Conservation (phyloP, 2,888 invertebrate genomes). For the Azorinus chamasolen region DNA sequence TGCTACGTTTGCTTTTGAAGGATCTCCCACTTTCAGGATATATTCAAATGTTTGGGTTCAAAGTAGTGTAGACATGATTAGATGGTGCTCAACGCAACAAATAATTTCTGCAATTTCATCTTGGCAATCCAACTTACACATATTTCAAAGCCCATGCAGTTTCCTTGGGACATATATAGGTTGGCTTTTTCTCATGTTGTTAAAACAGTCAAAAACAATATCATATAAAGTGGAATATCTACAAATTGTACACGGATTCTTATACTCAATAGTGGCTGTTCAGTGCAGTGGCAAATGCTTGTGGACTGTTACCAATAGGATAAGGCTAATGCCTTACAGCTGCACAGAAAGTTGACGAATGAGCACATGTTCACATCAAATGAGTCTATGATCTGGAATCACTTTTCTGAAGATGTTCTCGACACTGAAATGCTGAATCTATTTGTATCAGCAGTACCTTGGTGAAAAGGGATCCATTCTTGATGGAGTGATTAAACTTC, state of each 20-base stretch:
- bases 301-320: conserved; percentile 24
- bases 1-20: no score
- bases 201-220: no score
- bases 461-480: not conserved
- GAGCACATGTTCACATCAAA: conserved; percentile 19
- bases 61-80: conserved; percentile 13
- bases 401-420: conserved; percentile 13
- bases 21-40: no score
- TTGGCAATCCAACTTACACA: not conserved
- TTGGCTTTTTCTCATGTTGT: no score
- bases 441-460: not conserved
- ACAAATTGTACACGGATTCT: no score
- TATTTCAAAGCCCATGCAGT: no score
- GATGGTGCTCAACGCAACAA: conserved; percentile 29
- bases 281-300: conserved; percentile 20
- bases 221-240: no score
- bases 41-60: conserved; percentile 16
- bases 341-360: conserved; percentile 21
- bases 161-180: no score
- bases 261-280: no score
- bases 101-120: conserved; percentile 24
- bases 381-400: conserved; percentile 27
- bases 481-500: no score
- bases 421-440: conserved; percentile 26
- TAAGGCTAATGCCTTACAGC: conserved; percentile 1